These are phyloP conservation scores for Monopis laevigella DNA, from an alignment of 2,888 invertebrate species.

Conservation along the genomic window DNA sequence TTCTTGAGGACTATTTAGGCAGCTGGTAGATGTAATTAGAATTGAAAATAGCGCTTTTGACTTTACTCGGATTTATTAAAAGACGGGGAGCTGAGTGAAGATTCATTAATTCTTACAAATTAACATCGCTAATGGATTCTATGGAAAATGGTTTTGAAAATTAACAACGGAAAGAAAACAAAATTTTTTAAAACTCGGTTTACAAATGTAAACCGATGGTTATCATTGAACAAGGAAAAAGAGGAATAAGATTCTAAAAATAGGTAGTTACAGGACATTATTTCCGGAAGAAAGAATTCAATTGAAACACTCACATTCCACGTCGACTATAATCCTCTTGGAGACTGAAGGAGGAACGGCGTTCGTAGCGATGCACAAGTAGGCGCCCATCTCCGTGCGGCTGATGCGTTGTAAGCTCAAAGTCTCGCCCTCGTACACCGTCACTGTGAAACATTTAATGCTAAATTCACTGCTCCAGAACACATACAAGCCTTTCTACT, in stretches of 20 bases:
- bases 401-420: constrained; percentile 87
- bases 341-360: constrained; percentile 92
- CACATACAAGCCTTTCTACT: no score
- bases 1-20: constrained; percentile 44
- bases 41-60: constrained; percentile 34
- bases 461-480: no score
- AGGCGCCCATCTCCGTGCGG: constrained; percentile 88
- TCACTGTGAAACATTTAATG: constrained; percentile 77
- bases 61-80: no score
- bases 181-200: no score
- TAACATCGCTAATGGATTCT: constrained; percentile 6
- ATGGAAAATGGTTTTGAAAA: constrained; percentile 6
- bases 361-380: constrained; percentile 85
- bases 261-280: not conserved
- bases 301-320: constrained; percentile 78
- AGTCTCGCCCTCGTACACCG: constrained; percentile 85
- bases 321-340: constrained; percentile 90
- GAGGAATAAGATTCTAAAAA: no score
- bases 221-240: no score
- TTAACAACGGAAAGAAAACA: no score
- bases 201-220: no score
- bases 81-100: not conserved
- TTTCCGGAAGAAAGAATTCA: not conserved
- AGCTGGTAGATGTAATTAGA: constrained; percentile 34
- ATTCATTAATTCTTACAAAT: constrained; percentile 5